These are phyloP conservation scores for Venustoraphidia nigricollis DNA, from an alignment of 2,888 invertebrate species.

Conservation along the genomic window DNA sequence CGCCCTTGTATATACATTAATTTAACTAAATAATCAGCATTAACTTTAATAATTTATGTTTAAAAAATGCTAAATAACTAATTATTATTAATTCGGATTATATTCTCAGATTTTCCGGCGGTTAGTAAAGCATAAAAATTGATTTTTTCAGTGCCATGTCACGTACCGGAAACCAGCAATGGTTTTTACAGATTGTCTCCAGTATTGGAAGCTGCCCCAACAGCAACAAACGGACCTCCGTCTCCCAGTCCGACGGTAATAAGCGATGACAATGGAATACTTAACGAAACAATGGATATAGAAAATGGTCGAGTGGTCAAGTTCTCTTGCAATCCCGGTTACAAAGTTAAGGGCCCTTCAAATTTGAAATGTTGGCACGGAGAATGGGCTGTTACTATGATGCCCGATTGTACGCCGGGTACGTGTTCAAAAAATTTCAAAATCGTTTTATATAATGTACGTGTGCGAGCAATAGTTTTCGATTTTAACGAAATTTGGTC, in stretches of 20 bases:
- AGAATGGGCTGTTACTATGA: constrained; percentile 61
- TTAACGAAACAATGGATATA: constrained; percentile 42
- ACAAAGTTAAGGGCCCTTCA: constrained; percentile 45
- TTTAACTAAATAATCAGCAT: no score
- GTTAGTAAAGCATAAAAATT: not conserved
- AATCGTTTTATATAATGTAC: no score
- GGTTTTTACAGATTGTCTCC: constrained; percentile 45
- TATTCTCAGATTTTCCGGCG: not conserved
- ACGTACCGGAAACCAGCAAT: constrained; percentile 50
- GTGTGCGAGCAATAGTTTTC: no score
- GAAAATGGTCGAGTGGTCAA: constrained; percentile 58
- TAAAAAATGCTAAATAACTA: not conserved
- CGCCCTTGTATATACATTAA: no score
- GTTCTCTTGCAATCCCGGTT: constrained; percentile 62
- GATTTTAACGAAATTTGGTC: no score
- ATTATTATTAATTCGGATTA: not conserved
- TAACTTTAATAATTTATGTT: not conserved
- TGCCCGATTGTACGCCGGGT: constrained; percentile 67
- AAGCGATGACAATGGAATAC: constrained; percentile 32
- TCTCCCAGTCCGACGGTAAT: constrained; percentile 13
- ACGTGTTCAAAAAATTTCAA: constrained; percentile 12
- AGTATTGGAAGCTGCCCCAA: constrained; percentile 18
- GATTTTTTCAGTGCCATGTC: constrained; percentile 43
- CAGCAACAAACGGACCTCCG: constrained; percentile 21
- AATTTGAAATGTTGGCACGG: constrained; percentile 66